Evolutionary conservation across 2,888 invertebrate genomes (phyloP), one percentile per base, ranked within the genome.

Genomic region (Petrolisthes manimaculis): DNA sequence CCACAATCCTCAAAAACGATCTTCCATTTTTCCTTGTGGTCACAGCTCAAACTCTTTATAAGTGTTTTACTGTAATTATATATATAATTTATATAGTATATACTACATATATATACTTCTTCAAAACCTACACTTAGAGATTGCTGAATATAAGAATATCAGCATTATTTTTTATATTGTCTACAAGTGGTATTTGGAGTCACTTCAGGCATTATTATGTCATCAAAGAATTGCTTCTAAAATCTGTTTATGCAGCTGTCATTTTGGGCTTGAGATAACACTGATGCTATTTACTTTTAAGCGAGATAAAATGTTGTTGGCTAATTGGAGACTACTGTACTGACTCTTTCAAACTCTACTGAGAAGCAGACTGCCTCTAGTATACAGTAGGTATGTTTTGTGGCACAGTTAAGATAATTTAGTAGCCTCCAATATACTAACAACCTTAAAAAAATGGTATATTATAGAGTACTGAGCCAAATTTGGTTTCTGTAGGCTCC

Each of bases 1-100:
- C 84, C 88, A 84, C 61, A 80, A 79, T 88, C 88, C 88, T 88
- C 88, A 84, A 79, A 37, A 37, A 81, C 80, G 88, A 84, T 88
- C 88, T 88, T 88, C 88, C 88, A 88, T 88, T 88, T 55, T 82
- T 37, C 37, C 88, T 88, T 88, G 88, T 88, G 88, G 88, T 84
- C 88, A 81, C 88, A 84, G 88, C 88, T 88, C 88, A 88, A 88
- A 84, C 82, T 88, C 81, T 87, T 74, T 80, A 81, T 80, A 84
- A 84, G 84, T 84, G 75, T 82, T 80, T 37, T 84, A 69, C 61
- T 83, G 67, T 86, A 84, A 82, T 85, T 86, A 86, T 80, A n/a
- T n/a, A 18, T 37, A 37, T 37, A 37, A 37, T 37, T 37, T 37
- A 37, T 37, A 37, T 37, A 37, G 37, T 37, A 37, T 37, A 37